Evolutionary conservation across 2,113 vertebrate genomes (phyloP).

Genomic region (Cathartes aura): DNA sequence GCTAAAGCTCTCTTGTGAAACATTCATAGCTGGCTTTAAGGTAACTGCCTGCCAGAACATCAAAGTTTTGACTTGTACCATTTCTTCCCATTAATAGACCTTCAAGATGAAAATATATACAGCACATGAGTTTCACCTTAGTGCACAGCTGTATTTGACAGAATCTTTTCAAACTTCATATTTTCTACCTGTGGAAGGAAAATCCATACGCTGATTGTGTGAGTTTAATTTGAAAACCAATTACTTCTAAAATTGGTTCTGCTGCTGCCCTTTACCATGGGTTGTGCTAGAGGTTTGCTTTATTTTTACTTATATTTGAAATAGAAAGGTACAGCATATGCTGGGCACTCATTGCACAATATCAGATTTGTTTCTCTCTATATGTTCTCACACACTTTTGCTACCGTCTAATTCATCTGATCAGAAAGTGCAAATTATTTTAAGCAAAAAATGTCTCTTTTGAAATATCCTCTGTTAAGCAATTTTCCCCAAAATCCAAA

Average conservation of each 20-base stretch:
- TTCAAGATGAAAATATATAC: background rate
- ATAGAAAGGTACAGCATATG: background rate
- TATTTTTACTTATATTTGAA: background rate
- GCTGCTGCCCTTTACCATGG: background rate
- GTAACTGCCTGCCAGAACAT: background rate
- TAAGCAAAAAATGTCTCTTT: background rate
- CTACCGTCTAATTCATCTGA: background rate
- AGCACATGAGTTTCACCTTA: background rate
- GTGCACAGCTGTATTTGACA: background rate
- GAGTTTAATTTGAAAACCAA: conserved; percentile 9
- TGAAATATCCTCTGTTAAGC: background rate
- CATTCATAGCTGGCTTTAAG: background rate
- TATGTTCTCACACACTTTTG: background rate
- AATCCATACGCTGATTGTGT: background rate
- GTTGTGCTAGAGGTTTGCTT: background rate
- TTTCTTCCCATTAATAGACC: background rate
- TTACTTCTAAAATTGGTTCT: conserved; percentile 17
- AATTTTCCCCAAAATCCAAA: background rate
- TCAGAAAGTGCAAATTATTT: background rate
- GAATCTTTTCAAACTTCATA: background rate
- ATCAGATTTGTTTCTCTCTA: background rate
- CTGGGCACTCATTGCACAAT: background rate
- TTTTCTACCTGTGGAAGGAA: background rate
- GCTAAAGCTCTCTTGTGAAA: background rate
- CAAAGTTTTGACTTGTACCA: background rate